phyloP scores from a whole-genome alignment of 2,888 invertebrate species.

The Limnephilus lunatus region DNA sequence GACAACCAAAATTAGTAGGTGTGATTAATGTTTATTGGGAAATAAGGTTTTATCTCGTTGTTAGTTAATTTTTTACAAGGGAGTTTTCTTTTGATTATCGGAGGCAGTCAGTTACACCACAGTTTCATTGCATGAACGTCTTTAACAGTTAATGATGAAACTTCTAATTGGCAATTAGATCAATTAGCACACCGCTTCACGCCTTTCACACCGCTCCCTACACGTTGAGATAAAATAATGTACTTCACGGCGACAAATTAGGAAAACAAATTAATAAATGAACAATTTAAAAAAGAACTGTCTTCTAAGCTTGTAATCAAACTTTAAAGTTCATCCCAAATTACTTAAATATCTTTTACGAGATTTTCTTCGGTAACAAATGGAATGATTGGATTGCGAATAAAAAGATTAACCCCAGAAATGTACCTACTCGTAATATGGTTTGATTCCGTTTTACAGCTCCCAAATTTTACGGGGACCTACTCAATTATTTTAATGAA shows the following conservation, averaged over 20 bases:
- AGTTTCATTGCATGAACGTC: constrained; percentile 49
- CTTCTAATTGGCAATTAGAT: constrained; percentile 63
- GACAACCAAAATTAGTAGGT: too few relatives aligned
- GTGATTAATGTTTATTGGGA: too few relatives aligned
- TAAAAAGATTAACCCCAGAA: not conserved
- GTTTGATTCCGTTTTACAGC: too few relatives aligned
- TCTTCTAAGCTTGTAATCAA: not conserved
- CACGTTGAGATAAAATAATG: not conserved
- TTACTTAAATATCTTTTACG: not conserved
- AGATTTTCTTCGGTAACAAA: too few relatives aligned
- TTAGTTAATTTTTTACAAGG: not conserved
- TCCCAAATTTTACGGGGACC: too few relatives aligned
- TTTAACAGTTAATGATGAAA: constrained; percentile 57
- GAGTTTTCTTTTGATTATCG: not conserved
- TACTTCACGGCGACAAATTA: not conserved
- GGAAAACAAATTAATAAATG: not conserved
- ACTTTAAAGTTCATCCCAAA: not conserved
- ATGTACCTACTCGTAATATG: too few relatives aligned
- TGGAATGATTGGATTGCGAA: not conserved
- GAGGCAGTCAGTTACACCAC: not conserved
- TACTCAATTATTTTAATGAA: too few relatives aligned
- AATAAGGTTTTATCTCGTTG: not conserved
- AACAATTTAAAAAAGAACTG: not conserved
- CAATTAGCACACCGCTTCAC: constrained; percentile 53
- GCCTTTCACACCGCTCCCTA: not conserved